Evolutionary conservation across 1,140 invertebrate species (phyloP).

Genomic region (Aphelinus certus): DNA sequence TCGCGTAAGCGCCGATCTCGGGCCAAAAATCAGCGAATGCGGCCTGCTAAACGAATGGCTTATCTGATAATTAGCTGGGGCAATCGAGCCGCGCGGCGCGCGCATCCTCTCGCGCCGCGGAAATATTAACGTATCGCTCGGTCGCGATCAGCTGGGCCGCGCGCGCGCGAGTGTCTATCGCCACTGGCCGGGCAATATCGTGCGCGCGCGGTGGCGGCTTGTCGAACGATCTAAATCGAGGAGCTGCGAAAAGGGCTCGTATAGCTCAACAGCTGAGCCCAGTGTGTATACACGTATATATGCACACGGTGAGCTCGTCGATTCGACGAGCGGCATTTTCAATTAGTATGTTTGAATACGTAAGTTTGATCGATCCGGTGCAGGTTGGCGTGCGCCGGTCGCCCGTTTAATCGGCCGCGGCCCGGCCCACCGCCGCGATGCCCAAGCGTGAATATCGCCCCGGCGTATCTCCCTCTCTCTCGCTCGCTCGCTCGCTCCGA

Average conservation of each 20-base stretch:
- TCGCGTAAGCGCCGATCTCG: too few species aligned
- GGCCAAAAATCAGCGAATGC: too few species aligned
- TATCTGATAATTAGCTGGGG: conserved; percentile 27
- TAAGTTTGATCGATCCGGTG: conserved; percentile 37
- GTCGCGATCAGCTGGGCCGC: conserved; percentile 6
- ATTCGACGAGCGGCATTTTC: conserved; percentile 24
- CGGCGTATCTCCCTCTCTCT: conserved; percentile 49
- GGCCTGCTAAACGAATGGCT: neutral
- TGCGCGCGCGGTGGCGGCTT: neutral
- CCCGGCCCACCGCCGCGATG: conserved; percentile 43
- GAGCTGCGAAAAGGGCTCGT: neutral
- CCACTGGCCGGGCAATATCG: neutral
- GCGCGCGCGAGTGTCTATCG: neutral
- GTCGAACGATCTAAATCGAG: conserved; percentile 26
- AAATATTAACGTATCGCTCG: conserved; percentile 28
- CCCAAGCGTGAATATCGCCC: conserved; percentile 62
- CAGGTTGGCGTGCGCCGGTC: conserved; percentile 38
- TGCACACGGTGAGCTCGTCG: neutral
- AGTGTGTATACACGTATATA: neutral
- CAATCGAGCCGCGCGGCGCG: too few species aligned
- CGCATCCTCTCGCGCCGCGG: neutral
- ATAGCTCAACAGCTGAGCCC: neutral
- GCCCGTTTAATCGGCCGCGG: conserved; percentile 55
- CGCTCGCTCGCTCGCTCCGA: neutral
- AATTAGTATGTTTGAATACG: conserved; percentile 25